Evolutionary conservation across 2,113 vertebrate species (phyloP), one percentile per base, ranked within the genome.

Genomic region (Bos javanicus): DNA sequence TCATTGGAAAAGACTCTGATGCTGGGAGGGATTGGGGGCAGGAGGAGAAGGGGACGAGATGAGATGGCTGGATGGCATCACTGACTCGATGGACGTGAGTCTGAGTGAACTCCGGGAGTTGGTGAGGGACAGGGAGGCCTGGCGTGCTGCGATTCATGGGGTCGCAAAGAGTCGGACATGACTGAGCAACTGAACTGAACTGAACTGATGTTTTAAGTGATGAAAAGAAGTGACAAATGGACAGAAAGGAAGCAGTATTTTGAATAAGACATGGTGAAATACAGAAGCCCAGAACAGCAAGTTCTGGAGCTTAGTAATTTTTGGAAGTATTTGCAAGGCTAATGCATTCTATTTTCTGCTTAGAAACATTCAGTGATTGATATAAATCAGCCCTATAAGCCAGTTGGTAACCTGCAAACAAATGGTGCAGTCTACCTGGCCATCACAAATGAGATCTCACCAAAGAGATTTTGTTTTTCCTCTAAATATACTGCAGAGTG

Each of bases 161-260:
- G 26, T 60, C 0, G 5, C 26, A 60, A 60, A 28, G 59, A 28
- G 59, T 60, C 2, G 1, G 59, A 60, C 26, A 60, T 0, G 5
- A 6, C 59, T 60, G 59, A 60, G 59, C 0, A 1, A 30, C 59
- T 60, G 59, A 28, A 26, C 23, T 57, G 59, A 60, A 30, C 59
- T 30, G 60, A 60, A 60, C 59, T 60, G 59, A 60, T 60, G 19
- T 57, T 60, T 11, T 78, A 84, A 88, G 16, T 43, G 13, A 60
- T 80, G 76, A 85, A 94, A 67, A 78, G 4, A 59, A 33, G 48
- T 52, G 46, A 52, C 4, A 74, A 62, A 76, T 1, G 25, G 46
- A 74, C 30, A 50, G 54, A 59, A 67, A 80, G 23, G 23, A 60
- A 91, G 67, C 25, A 57, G 5, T 21, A 59, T 28, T 85, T 57